phyloP scores from a whole-genome alignment of 2,888 invertebrate species.

The Eupithecia subfuscata region DNA sequence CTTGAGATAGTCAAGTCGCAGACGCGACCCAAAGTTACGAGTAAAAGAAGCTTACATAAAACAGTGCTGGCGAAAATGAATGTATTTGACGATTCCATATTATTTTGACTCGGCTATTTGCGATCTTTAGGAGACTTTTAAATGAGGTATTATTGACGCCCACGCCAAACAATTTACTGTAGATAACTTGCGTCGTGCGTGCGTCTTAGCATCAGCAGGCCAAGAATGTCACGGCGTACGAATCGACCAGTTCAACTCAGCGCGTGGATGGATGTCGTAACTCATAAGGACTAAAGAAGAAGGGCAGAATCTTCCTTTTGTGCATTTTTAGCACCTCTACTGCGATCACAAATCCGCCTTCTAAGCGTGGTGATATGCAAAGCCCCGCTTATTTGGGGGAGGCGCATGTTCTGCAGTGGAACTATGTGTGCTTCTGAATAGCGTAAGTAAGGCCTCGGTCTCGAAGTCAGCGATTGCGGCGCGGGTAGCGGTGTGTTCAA shows the following conservation, averaged over 20 bases:
- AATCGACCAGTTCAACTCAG: background rate
- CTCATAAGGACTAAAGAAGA: too few relatives aligned
- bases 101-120: background rate
- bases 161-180: background rate
- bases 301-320: too few relatives aligned
- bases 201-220: background rate
- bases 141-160: background rate
- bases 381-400: background rate
- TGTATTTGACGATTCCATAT: background rate
- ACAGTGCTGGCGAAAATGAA: background rate
- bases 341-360: background rate
- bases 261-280: background rate
- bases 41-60: background rate
- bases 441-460: too few relatives aligned
- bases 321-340: too few relatives aligned
- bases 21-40: background rate
- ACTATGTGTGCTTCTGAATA: too few relatives aligned
- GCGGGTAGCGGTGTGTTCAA: too few relatives aligned
- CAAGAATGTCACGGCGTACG: background rate
- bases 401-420: background rate
- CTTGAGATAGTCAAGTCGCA: background rate
- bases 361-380: background rate
- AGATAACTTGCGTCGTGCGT: background rate
- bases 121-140: background rate
- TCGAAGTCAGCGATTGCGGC: too few relatives aligned